Percentiles rank a stretch among this genome's conserved stretches.
Evolutionary conservation across 1,140 invertebrate genomes (phyloP).

Genomic region (Drosophila ohnishii): DNA sequence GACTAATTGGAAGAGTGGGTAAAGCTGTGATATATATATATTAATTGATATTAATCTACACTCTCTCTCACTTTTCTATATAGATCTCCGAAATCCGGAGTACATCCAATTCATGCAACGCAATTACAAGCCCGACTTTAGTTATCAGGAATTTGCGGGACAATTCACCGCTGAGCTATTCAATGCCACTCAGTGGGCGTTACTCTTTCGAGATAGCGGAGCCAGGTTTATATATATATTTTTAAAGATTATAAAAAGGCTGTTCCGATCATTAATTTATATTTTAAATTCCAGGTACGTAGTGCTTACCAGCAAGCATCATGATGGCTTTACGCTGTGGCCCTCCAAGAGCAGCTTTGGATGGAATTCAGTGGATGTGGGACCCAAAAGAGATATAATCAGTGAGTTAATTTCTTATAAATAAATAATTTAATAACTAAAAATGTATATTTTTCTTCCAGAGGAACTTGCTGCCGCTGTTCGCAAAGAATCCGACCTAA

Average conservation of each 20-base stretch:
- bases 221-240: constrained; percentile 86
- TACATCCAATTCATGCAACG: constrained; percentile 88
- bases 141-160: constrained; percentile 93
- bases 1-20: constrained; percentile 88
- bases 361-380: constrained; percentile 95
- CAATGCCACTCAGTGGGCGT: constrained; percentile 90
- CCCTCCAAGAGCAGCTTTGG: constrained; percentile 93
- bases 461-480: constrained; percentile 89
- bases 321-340: constrained; percentile 96
- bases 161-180: constrained; percentile 93
- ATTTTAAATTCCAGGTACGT: constrained; percentile 87
- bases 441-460: constrained; percentile 3
- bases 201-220: constrained; percentile 89
- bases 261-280: neutral
- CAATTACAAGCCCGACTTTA: constrained; percentile 91
- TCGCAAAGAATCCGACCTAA: constrained; percentile 86
- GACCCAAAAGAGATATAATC: constrained; percentile 92
- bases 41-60: neutral
- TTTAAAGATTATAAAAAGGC: no score
- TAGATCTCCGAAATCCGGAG: constrained; percentile 57
- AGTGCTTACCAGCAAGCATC: constrained; percentile 96
- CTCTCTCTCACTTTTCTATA: neutral
- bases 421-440: neutral
- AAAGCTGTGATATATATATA: neutral
- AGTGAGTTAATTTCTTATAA: constrained; percentile 75